Base-by-base conservation (phyloP, 2,113 vertebrate genomes). In the Laticauda colubrina region DNA sequence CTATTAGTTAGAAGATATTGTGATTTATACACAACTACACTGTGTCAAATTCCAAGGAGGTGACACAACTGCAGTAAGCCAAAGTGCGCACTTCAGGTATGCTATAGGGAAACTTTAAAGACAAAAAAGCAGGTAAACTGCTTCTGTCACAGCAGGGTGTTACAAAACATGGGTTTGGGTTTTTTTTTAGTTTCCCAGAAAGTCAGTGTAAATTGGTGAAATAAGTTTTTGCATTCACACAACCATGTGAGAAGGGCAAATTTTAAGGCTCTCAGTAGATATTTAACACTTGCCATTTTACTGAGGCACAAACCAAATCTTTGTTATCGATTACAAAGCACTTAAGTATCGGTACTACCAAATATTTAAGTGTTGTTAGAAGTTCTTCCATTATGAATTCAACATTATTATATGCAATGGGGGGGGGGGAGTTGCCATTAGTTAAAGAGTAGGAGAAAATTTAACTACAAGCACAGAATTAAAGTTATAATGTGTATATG, bases 221-320 rank as follows among this genome's bases (percentile, higher is more conserved):
- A 95, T 93, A 94, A 95, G 93, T 96, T 92, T 96, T 93, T 59
- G 96, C 88, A 96, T 89, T 95, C 96, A 91, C 89, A 96, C 90
- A 97, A 96, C 94, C 97, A 93, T 94, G 90, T 21, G 95, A 96
- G 34, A 96, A 97, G 95, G 94, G 96, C 94, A 96, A 95, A 96
- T 95, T 94, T 45, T 97, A 98, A 98, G 97, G 98, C 97, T 94
- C 96, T 96, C 92, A 96, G 95, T 94, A 97, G 97, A 97, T 97
- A 97, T 95, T 97, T 94, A 97, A 97, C 94, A 98, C 95, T 96
- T 95, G 7, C 93, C 94, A 95, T 95, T 95, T 96, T 95, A 96
- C 94, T 54, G 69, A 96, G 96, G 95, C 64, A 95, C 97, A 94
- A 97, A 95, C 94, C 93, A 95, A 96, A 96, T 93, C 89, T 96